These are phyloP conservation scores for Drosophila kurseongensis DNA, from an alignment of 1,140 invertebrate genomes.

Conservation along the genomic window DNA sequence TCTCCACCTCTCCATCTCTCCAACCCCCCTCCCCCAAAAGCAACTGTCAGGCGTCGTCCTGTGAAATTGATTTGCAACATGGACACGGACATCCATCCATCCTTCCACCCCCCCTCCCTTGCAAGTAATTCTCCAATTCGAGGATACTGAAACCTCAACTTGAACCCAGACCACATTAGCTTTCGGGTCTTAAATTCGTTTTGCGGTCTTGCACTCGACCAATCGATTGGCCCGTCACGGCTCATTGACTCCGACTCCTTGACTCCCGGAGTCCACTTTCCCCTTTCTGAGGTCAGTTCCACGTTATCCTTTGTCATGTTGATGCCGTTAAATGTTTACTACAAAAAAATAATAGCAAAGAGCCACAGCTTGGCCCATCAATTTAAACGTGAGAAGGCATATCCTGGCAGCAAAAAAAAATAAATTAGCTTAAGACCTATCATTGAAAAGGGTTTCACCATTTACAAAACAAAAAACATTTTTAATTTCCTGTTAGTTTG, in stretches of 20 bases:
- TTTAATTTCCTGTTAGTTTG: neutral
- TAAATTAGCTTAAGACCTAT: no score
- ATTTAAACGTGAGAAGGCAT: constrained; percentile 51
- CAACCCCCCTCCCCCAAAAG: neutral
- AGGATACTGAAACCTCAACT: neutral
- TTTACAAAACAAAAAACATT: neutral
- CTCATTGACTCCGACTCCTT: constrained; percentile 60
- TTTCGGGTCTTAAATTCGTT: constrained; percentile 56
- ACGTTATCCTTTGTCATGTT: constrained; percentile 60
- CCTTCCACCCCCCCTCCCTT: neutral
- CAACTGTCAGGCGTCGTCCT: constrained; percentile 50
- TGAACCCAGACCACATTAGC: constrained; percentile 39
- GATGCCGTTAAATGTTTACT: constrained; percentile 70
- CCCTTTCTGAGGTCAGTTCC: constrained; percentile 33
- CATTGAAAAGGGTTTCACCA: neutral
- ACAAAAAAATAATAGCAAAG: constrained; percentile 2
- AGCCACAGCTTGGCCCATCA: constrained; percentile 51
- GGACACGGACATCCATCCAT: neutral
- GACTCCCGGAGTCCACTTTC: neutral
- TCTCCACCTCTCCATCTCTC: neutral
- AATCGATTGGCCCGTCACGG: constrained; percentile 76
- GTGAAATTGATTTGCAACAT: constrained; percentile 71
- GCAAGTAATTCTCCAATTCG: neutral
- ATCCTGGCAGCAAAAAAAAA: neutral
- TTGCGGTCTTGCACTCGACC: constrained; percentile 65